Conservation (phyloP, 2,797 vertebrate species). For the Crocidura indochinensis region DNA sequence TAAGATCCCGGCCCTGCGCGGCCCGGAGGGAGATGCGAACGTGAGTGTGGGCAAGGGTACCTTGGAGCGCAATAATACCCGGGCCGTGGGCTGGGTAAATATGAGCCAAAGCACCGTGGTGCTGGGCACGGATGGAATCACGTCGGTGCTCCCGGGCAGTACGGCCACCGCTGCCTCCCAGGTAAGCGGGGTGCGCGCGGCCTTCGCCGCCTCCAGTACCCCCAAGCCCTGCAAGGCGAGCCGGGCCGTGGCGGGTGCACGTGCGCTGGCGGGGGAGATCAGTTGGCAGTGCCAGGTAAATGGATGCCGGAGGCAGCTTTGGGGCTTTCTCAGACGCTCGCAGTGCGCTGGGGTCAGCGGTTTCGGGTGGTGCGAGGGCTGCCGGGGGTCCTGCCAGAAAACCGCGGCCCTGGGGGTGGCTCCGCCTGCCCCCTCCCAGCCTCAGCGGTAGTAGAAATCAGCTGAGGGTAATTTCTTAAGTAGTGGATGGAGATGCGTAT, state of each 20-base stretch:
- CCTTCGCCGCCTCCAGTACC: constrained; percentile 23
- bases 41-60: constrained; percentile 91
- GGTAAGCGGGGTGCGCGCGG: constrained; percentile 70
- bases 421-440: background rate
- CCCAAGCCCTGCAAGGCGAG: constrained; percentile 16
- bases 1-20: constrained; percentile 92
- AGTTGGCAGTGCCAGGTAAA: constrained; percentile 71
- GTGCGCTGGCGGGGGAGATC: constrained; percentile 79
- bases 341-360: constrained; percentile 68
- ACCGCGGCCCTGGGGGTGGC: background rate
- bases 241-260: constrained; percentile 78
- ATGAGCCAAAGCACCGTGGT: constrained; percentile 98
- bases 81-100: constrained; percentile 93
- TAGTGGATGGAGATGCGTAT: background rate
- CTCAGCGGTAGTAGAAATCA: background rate
- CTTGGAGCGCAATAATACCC: constrained; percentile 93
- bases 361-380: constrained; percentile 30
- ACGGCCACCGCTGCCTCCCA: constrained; percentile 81
- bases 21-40: constrained; percentile 86
- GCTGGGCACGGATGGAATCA: constrained; percentile 96
- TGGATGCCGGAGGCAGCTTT: constrained; percentile 76
- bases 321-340: constrained; percentile 82
- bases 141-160: constrained; percentile 94
- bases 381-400: constrained; percentile 29
- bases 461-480: background rate